Percentiles rank a stretch among this genome's conserved stretches.
phyloP scores from a whole-genome alignment of 2,888 invertebrate species.

The Drosophila rellima region DNA sequence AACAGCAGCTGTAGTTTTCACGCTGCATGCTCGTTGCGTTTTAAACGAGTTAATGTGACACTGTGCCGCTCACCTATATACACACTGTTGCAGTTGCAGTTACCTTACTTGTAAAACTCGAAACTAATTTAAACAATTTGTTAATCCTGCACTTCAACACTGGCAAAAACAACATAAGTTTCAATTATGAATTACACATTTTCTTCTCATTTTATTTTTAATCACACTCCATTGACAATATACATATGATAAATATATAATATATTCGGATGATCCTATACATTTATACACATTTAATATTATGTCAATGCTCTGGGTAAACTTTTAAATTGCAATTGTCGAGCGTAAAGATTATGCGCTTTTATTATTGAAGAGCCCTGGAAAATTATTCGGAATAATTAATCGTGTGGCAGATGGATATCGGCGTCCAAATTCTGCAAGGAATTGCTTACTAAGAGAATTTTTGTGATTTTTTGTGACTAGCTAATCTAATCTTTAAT shows the following conservation, averaged over 20 bases:
- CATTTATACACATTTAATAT: not conserved
- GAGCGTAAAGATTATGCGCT: not conserved
- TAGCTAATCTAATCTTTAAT: too few species aligned
- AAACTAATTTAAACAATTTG: conserved; percentile 37
- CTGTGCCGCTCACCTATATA: conserved; percentile 25
- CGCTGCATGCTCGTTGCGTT: conserved; percentile 73
- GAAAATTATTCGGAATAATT: not conserved
- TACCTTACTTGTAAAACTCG: conserved; percentile 26
- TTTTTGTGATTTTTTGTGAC: too few species aligned
- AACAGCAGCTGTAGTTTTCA: conserved; percentile 74
- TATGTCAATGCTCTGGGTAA: conserved; percentile 6
- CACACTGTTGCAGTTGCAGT: conserved; percentile 1
- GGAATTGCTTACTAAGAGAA: too few species aligned
- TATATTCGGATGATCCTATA: not conserved
- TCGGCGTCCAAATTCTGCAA: too few species aligned
- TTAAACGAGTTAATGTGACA: conserved; percentile 67
- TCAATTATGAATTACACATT: not conserved
- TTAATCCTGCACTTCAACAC: conserved; percentile 17
- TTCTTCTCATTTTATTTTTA: not conserved
- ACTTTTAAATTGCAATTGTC: conserved; percentile 2
- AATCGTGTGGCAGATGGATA: not conserved
- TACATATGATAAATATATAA: not conserved
- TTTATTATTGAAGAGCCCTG: too few species aligned
- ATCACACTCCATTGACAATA: not conserved
- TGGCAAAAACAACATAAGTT: conserved; percentile 1